Evolutionary conservation across 2,888 invertebrate genomes (phyloP), one percentile per base, ranked within the genome.

Genomic region (Cheilosia impressa): DNA sequence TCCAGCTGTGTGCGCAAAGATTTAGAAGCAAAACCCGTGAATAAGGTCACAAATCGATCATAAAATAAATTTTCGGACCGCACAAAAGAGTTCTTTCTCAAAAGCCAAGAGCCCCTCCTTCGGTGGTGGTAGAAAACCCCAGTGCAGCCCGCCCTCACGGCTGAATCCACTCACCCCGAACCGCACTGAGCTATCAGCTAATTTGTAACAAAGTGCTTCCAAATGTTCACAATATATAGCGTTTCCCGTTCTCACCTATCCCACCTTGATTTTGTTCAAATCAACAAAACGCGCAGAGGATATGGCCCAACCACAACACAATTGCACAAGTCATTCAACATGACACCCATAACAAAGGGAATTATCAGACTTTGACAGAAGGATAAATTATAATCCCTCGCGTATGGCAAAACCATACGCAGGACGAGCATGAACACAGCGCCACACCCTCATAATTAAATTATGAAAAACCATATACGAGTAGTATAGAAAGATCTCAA

Each of bases 401-500:
- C 55, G 60, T 38, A 62, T 55, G 60, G 31, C n/a, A 45, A 73
- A 66, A 58, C 53, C 47, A 68, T 47, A 63, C 73, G 80, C 69
- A 76, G 52, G 63, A 38, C 68, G 52, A 57, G 10, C 24, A 47
- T 22, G 38, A 63, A 60, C 38, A 72, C 66, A 45, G 55, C 71
- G 85, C 76, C 87, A 87, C 87, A 87, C 87, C 87, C 85, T 85
- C 73, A 73, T 87, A 87, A 87, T 87, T 85, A 81, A 87, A 87
- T 87, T 84, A 87, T 87, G 77, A 84, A 73, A 65, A 79, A 72
- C 6, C 45, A 47, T 17, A 47, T 65, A 84, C 27, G 31, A 31
- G 31, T 27, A 31, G 31, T 27, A 27, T 27, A 31, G 71, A 66
- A 75, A 85, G 76, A 85, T 85, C 85, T 85, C 85, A 85, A 85